A percentile compares a stretch with the other conserved stretches of the same genome.
Conservation (phyloP, 2,113 vertebrate genomes). For the Motacilla tschutschensis region DNA sequence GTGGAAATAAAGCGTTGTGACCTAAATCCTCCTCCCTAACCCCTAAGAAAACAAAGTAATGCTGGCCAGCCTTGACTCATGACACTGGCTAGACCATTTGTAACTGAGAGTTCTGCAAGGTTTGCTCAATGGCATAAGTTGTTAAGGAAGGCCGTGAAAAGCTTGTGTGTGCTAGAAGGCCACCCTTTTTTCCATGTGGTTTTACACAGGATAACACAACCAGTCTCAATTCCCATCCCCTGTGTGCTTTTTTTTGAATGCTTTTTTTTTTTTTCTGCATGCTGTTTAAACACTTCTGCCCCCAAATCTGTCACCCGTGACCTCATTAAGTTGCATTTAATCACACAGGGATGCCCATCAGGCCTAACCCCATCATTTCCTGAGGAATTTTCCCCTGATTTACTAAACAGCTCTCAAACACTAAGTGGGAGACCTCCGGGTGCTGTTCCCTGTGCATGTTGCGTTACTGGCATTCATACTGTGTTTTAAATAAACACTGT, state of each 20-base stretch:
- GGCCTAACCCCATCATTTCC: conserved; percentile 42
- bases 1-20: background rate
- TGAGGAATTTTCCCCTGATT: conserved; percentile 51
- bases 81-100: background rate
- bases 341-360: conserved; percentile 32
- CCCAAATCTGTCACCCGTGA: conserved; percentile 31
- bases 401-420: conserved; percentile 33
- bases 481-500: conserved; percentile 45
- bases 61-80: background rate
- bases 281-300: background rate
- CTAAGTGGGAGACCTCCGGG: conserved; percentile 1
- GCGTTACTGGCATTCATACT: conserved; percentile 17
- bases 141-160: background rate
- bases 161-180: background rate
- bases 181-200: background rate
- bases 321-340: conserved; percentile 57
- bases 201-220: background rate
- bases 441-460: background rate
- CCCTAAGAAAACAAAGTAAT: conserved; percentile 29
- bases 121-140: background rate
- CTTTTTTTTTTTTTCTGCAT: background rate
- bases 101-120: background rate
- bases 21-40: conserved; percentile 12
- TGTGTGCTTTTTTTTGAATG: background rate
- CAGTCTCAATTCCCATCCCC: background rate